phyloP scores from a whole-genome alignment of 2,113 vertebrate species.

The Sminthopsis crassicaudata region DNA sequence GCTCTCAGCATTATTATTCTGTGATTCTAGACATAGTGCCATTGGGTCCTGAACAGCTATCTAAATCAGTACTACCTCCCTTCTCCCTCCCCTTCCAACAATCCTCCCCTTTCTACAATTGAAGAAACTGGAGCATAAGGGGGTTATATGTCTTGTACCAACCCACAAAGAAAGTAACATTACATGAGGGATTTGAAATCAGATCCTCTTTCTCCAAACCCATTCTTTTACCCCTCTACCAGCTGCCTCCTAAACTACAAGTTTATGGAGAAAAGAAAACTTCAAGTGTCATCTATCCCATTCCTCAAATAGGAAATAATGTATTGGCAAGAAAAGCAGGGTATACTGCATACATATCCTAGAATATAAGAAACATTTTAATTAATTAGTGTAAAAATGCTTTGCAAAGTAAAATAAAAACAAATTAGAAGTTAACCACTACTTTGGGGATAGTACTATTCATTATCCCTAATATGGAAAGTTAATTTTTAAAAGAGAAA shows the following conservation, averaged over 20 bases:
- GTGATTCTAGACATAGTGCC: neutral
- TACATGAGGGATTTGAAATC: neutral
- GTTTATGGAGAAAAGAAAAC: neutral
- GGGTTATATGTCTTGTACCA: neutral
- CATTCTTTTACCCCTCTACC: neutral
- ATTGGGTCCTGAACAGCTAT: neutral
- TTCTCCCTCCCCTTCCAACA: neutral
- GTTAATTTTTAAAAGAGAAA: neutral
- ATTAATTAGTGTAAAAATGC: conserved; percentile 36
- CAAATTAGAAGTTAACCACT: neutral
- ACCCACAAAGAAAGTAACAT: neutral
- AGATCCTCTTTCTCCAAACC: neutral
- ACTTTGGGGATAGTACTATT: neutral
- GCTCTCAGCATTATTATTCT: neutral
- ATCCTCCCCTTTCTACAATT: neutral
- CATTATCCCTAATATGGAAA: conserved; percentile 24
- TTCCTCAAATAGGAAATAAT: neutral
- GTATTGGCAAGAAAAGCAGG: conserved; percentile 5
- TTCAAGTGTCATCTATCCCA: neutral
- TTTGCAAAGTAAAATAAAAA: conserved; percentile 32
- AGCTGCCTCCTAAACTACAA: neutral
- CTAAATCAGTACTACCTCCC: neutral
- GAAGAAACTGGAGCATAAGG: neutral
- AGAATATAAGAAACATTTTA: conserved; percentile 13
- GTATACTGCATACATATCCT: neutral